A percentile compares a stretch with the other conserved stretches of the same genome.
Evolutionary conservation across 2,797 vertebrate genomes (phyloP).

Genomic region (Thamnophis elegans): DNA sequence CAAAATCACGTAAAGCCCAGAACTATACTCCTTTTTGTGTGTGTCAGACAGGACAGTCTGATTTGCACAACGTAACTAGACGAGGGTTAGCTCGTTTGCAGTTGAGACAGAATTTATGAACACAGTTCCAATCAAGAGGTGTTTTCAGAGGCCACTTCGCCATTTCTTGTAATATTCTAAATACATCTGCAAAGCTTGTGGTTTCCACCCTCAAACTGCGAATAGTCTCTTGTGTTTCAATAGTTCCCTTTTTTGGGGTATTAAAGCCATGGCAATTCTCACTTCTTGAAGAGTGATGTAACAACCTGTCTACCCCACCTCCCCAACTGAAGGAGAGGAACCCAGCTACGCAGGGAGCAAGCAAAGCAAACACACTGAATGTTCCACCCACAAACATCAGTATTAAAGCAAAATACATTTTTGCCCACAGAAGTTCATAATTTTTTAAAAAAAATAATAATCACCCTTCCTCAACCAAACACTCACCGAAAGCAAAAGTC

Average conservation of each 20-base stretch:
- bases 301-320: neutral
- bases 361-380: neutral
- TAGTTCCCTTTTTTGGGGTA: neutral
- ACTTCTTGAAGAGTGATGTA: neutral
- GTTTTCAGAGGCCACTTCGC: neutral
- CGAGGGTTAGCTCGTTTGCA: neutral
- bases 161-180: neutral
- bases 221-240: neutral
- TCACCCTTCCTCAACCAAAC: no score
- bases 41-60: neutral
- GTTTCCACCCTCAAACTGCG: neutral
- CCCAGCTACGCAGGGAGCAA: neutral
- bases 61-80: neutral
- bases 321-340: neutral
- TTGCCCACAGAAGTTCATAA: neutral
- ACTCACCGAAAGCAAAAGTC: constrained; percentile 4
- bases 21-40: neutral
- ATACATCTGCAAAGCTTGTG: neutral
- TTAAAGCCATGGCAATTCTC: neutral
- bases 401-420: neutral
- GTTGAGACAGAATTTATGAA: neutral
- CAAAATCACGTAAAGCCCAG: neutral
- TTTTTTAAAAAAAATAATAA: neutral
- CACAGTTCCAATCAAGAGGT: neutral
- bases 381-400: neutral